Evolutionary conservation across 2,888 invertebrate genomes (phyloP).

Genomic region (Zootermopsis nevadensis): DNA sequence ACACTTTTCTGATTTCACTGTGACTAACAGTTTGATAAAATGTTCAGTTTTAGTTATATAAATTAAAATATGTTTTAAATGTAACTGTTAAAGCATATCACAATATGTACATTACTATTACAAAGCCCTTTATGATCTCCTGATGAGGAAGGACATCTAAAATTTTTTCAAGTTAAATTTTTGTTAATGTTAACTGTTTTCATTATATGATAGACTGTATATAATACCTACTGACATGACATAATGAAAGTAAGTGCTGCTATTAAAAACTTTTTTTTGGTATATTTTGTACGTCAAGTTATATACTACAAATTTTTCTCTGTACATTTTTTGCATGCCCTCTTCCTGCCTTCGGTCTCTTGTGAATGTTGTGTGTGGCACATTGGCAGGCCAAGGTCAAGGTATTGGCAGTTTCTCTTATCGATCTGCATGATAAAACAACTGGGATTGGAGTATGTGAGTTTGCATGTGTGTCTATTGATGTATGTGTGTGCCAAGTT

Average conservation of each 20-base stretch:
- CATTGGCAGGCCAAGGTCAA: constrained; percentile 75
- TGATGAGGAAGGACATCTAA: no score
- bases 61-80: no score
- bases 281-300: constrained; percentile 35
- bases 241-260: background rate
- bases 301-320: constrained; percentile 52
- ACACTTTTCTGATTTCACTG: background rate
- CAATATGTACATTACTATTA: no score
- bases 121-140: no score
- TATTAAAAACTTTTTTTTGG: constrained; percentile 1
- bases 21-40: no score
- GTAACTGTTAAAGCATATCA: no score
- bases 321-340: constrained; percentile 69
- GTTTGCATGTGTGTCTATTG: constrained; percentile 6
- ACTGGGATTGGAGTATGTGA: constrained; percentile 10
- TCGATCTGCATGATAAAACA: constrained; percentile 59
- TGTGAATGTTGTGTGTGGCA: constrained; percentile 80
- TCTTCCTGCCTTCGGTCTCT: constrained; percentile 75
- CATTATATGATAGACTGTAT: no score
- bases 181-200: no score
- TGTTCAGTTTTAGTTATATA: no score
- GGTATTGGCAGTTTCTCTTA: constrained; percentile 68
- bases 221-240: background rate
- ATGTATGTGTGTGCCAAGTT: background rate
- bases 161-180: no score